Base-by-base conservation (phyloP, 2,113 vertebrate genomes). In the Aythya baeri region DNA sequence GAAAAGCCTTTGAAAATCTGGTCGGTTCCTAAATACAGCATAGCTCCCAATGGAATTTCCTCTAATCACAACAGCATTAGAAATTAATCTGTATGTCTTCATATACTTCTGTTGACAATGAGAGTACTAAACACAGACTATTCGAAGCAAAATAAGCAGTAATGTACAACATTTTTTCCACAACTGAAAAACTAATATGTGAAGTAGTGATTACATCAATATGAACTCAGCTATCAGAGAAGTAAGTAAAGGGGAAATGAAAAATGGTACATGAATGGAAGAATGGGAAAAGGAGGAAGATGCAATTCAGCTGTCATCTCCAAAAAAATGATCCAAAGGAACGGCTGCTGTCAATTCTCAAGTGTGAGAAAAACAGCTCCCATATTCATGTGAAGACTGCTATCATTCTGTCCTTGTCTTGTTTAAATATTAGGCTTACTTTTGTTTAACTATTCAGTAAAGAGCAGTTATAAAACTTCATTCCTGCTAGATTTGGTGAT, bases 371-470 rank as follows among this genome's bases (percentile, higher is more conserved):
- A 91, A 91, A 50, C 25, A 62, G 11, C 17, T 86, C 6, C 23
- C 46, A 31, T 21, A 15, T 83, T 88, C n/a, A 0, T 22, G 34
- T 74, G 75, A 81, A 67, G 41, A 6, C n/a, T 83, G 46, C 43
- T 77, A n/a, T 55, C 14, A 0, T 59, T 74, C 74, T 59, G 10
- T 86, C 61, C 76, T 65, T 75, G 68, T 32, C 49, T 17, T 25
- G 7, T 83, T 93, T 90, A 83, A 96, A 86, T 94, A 93, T 78
- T 88, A 88, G 73, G 13, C 49, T 57, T 88, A 55, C 76, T 86
- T 95, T 78, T 93, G 85, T 88, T 95, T 65, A 89, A 88, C 43
- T 93, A 81, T 96, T 93, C 72, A 88, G 73, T 78, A 88, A 93
- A 83, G 79, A 77, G 36, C 17, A 43, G 79, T 72, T 78, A 72